These are phyloP conservation scores for Manis javanica DNA, from an alignment of 2,797 vertebrate genomes.

Conservation along the genomic window DNA sequence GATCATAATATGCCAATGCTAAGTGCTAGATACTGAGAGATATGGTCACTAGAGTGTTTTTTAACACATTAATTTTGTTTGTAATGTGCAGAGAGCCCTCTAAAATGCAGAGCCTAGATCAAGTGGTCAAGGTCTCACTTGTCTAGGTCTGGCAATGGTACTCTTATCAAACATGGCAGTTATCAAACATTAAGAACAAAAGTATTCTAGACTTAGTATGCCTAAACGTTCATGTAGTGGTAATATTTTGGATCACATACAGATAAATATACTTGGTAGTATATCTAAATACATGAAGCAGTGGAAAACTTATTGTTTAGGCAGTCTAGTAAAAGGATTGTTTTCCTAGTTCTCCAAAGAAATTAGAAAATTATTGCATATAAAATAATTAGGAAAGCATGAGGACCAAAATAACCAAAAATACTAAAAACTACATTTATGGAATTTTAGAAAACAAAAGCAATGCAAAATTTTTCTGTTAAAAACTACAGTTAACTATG, in stretches of 20 bases:
- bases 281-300: background rate
- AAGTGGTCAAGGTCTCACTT: background rate
- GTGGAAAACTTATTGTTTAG: background rate
- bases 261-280: background rate
- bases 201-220: background rate
- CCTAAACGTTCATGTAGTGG: background rate
- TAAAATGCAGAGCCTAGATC: background rate
- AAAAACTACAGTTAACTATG: background rate
- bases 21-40: background rate
- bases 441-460: conserved; percentile 14
- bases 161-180: background rate
- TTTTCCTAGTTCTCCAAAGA: background rate
- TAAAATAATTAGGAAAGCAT: conserved; percentile 36
- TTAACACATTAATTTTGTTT: background rate
- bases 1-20: background rate
- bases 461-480: background rate
- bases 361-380: background rate
- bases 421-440: background rate
- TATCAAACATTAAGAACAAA: conserved; percentile 15
- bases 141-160: background rate
- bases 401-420: background rate
- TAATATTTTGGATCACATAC: background rate
- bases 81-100: background rate
- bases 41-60: background rate
- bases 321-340: background rate